These are phyloP conservation scores for Phycodurus eques DNA, from an alignment of 2,113 vertebrate genomes.

Conservation along the genomic window DNA sequence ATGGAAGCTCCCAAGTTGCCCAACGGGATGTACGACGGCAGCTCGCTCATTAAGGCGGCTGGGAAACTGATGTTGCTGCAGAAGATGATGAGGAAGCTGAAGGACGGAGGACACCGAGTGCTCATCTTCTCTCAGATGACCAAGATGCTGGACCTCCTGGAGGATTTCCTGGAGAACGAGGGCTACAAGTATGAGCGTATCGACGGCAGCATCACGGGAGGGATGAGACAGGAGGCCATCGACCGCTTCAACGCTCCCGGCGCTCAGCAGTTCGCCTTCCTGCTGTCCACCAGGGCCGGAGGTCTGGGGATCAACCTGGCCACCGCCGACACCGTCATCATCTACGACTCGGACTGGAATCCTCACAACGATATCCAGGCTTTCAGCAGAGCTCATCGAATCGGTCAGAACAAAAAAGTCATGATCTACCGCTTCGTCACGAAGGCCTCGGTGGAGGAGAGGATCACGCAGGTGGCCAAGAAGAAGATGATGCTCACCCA, in stretches of 20 bases:
- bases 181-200: slow-evolving; percentile 98
- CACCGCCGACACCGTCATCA: slow-evolving; percentile 95
- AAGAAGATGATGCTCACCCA: slow-evolving; percentile 99
- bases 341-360: slow-evolving; percentile 98
- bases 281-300: slow-evolving; percentile 93
- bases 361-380: slow-evolving; percentile 99
- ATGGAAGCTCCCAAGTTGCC: slow-evolving; percentile 99
- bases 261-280: slow-evolving; percentile 94
- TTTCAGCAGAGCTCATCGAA: slow-evolving; percentile 96
- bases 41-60: slow-evolving; percentile 86
- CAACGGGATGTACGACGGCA: slow-evolving; percentile 96
- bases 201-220: slow-evolving; percentile 94
- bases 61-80: slow-evolving; percentile 90
- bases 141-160: slow-evolving; percentile 95
- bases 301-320: slow-evolving; percentile 96
- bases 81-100: slow-evolving; percentile 95
- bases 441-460: slow-evolving; percentile 93
- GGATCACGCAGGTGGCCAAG: slow-evolving; percentile 98
- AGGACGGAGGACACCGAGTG: slow-evolving; percentile 91
- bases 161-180: slow-evolving; percentile 95
- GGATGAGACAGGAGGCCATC: slow-evolving; percentile 98
- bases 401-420: slow-evolving; percentile 96
- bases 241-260: slow-evolving; percentile 97
- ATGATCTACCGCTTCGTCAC: slow-evolving; percentile 99
- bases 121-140: slow-evolving; percentile 99